Evolutionary conservation across 2,113 vertebrate genomes (phyloP), one percentile per base, ranked within the genome.

Genomic region (Marmota flaviventris): DNA sequence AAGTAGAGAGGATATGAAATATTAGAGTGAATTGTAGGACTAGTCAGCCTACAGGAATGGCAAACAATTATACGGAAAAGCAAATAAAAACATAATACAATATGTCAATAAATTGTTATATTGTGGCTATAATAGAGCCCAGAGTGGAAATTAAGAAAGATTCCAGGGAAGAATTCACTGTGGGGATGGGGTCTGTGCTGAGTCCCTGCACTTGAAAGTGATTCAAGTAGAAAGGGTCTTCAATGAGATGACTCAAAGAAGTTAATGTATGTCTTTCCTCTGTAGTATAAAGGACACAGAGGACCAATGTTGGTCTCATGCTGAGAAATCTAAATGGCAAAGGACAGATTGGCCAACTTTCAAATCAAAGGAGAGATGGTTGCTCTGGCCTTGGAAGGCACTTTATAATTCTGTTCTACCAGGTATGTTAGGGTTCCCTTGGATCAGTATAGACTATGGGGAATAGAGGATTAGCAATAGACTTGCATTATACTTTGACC

Each of bases 151-250:
- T 69, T 73, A 58, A 20, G 37, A 85, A 76, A 89, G 72, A 86
- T 25, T 89, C 9, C 16, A 75, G 45, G 20, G 39, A 92, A 77
- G 32, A 51, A 22, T 63, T 73, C n/a, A n/a, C 20, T 32, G 6
- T 79, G 3, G 22, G 16, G 0, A 12, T 24, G 37, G 17, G 11
- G 14, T 1, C 13, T 39, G 10, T 8, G 2, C 0, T 69, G 56
- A 53, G 2, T 67, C 14, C 10, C n/a, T 70, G 58, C 12, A 18
- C 12, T 65, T 39, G 9, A n/a, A 63, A 53, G 56, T 17, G 25
- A 7, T 63, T 63, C 24, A 63, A 63, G 24, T 63, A 63, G 42
- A 77, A 85, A 88, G 3, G 16, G 4, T 34, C 13, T 61, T 85
- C 13, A 18, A 0, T 67, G 45, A 1, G 4, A 48, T n/a, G 65